phyloP scores from a whole-genome alignment of 2,113 vertebrate genomes.

The Oryzias javanicus region DNA sequence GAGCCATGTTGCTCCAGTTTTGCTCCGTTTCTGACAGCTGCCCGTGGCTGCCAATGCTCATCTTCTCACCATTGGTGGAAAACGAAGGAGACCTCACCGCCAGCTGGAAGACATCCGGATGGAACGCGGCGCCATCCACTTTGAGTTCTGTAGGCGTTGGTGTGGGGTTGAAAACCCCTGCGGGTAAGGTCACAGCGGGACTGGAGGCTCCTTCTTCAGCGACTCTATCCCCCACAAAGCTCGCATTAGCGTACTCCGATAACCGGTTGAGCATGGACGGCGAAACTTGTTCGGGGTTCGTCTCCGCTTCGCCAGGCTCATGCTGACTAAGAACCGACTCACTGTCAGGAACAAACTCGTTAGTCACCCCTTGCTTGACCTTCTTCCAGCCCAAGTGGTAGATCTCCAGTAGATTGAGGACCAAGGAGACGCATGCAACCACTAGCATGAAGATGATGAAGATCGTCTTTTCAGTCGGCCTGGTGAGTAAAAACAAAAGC shows the following conservation, averaged over 20 bases:
- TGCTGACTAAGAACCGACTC: conserved; percentile 47
- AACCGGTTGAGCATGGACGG: conserved; percentile 59
- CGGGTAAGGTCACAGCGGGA: conserved; percentile 22
- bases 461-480: conserved; percentile 75
- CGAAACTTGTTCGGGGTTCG: conserved; percentile 62
- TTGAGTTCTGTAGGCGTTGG: conserved; percentile 46
- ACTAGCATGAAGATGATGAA: conserved; percentile 77
- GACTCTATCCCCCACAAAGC: conserved; percentile 23
- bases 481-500: conserved; percentile 15
- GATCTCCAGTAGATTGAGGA: conserved; percentile 75
- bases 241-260: conserved; percentile 67
- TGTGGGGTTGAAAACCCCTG: conserved; percentile 19
- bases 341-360: conserved; percentile 67
- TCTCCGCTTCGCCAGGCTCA: conserved; percentile 41
- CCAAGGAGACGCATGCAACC: conserved; percentile 71
- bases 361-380: conserved; percentile 86
- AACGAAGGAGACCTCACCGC: conserved; percentile 45
- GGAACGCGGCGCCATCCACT: conserved; percentile 38
- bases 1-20: conserved; percentile 80
- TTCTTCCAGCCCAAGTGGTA: conserved; percentile 94
- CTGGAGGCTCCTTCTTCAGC: conserved; percentile 31
- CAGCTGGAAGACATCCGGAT: conserved; percentile 48
- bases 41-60: conserved; percentile 56
- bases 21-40: conserved; percentile 67
- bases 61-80: conserved; percentile 60